Percentiles rank a stretch among this genome's conserved stretches.
These are phyloP conservation scores for Adelphocoris suturalis DNA, from an alignment of 2,888 invertebrate genomes.

Conservation along the genomic window DNA sequence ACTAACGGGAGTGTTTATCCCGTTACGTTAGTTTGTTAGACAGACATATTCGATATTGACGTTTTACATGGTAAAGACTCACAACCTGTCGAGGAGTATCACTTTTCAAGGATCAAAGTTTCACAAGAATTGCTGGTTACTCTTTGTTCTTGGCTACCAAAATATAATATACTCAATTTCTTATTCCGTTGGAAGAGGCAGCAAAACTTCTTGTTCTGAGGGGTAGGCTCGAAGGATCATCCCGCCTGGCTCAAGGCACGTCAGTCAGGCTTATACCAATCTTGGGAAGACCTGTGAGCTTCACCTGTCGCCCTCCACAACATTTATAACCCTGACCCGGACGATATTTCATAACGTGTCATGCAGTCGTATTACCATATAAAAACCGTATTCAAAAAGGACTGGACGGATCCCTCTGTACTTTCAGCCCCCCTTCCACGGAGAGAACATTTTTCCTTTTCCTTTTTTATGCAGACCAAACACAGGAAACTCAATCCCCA, in stretches of 20 bases:
- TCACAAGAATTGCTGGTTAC: no score
- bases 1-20: no score
- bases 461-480: neutral
- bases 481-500: slow-evolving; percentile 25
- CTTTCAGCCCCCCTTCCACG: neutral
- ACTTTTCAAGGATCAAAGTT: no score
- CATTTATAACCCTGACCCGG: slow-evolving; percentile 53
- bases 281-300: slow-evolving; percentile 41
- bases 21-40: no score
- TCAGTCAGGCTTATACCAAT: slow-evolving; percentile 56
- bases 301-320: slow-evolving; percentile 43
- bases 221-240: slow-evolving; percentile 20
- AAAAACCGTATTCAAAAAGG: slow-evolving; percentile 40
- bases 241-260: slow-evolving; percentile 48
- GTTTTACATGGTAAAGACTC: no score
- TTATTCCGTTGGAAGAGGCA: neutral
- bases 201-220: slow-evolving; percentile 34
- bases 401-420: slow-evolving; percentile 39
- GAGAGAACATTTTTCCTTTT: neutral
- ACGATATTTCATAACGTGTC: slow-evolving; percentile 59
- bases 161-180: neutral
- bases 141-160: no score
- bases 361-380: slow-evolving; percentile 53
- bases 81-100: no score
- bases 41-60: no score